Evolutionary conservation across 2,797 vertebrate genomes (phyloP), one percentile per base, ranked within the genome.

Genomic region (Silurus aristotelis): DNA sequence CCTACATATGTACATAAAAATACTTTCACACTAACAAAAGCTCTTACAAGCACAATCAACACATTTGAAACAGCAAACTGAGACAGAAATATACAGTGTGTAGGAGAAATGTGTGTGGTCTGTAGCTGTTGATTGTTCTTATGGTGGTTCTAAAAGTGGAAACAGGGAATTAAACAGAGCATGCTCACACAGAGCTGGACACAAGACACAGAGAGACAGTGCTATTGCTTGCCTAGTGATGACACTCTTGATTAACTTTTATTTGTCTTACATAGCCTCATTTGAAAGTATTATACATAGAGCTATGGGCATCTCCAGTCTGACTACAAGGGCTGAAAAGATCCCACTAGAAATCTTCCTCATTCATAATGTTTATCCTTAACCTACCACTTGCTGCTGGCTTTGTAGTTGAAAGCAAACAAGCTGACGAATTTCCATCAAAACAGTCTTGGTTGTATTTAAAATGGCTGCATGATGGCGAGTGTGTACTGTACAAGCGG

Each of bases 141-240:
- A 87, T 86, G 84, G 67, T 88, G 88, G 22, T 84, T 89, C 84
- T 87, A 85, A 67, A 66, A 84, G 80, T 85, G 71, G 71, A 84
- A 80, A 79, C 61, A 68, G 87, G 84, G 20, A 86, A 83, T 86
- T 85, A 89, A 88, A 90, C 90, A 89, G 83, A 89, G 87, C 89
- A 89, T 89, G 90, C 89, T 90, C 88, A 89, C 90, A 89, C 81
- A 88, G 90, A 89, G 87, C 90, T 73, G 72, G 83, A 88, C 89
- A 89, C 87, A 84, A 84, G 84, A 89, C 86, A 90, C 84, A 89
- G 86, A 89, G 87, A 89, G 87, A 90, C 88, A 90, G 81, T 80
- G 77, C 87, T 84, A 76, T 83, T 87, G 79, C 83, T 87, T 82
- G 61, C 55, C 85, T 85, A 88, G 60, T 72, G 52, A 73, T 77